Evolutionary conservation across 2,888 invertebrate species (phyloP).

Genomic region (Bruchidius siliquastri): DNA sequence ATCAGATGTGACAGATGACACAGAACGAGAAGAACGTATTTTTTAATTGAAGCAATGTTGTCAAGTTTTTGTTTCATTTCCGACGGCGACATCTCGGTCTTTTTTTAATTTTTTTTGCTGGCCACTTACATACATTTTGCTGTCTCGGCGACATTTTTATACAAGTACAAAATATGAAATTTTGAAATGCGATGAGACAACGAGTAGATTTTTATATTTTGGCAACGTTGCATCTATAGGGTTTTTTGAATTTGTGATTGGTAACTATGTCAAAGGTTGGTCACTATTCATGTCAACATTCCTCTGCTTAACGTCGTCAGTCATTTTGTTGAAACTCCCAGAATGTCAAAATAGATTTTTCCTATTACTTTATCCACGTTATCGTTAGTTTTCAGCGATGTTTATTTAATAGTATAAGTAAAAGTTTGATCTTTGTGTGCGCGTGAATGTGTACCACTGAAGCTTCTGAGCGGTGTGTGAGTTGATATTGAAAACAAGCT

Average conservation of each 20-base stretch:
- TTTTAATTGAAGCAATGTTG: too few relatives aligned
- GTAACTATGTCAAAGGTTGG: not conserved
- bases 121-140: too few relatives aligned
- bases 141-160: too few relatives aligned
- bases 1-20: not conserved
- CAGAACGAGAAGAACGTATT: not conserved
- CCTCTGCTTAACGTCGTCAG: not conserved
- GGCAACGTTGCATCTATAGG: not conserved
- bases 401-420: slow-evolving; percentile 16
- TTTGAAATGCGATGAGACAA: too few relatives aligned
- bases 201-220: too few relatives aligned
- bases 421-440: not conserved
- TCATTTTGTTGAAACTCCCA: not conserved
- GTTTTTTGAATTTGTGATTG: not conserved
- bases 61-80: too few relatives aligned
- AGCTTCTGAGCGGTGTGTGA: not conserved
- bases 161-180: too few relatives aligned
- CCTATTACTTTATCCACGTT: slow-evolving; percentile 5
- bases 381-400: slow-evolving; percentile 15
- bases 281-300: not conserved
- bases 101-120: too few relatives aligned
- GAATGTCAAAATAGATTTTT: slow-evolving; percentile 9
- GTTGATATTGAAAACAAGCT: not conserved
- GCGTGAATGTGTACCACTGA: not conserved
- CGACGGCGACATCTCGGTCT: too few relatives aligned